Evolutionary conservation across 2,888 invertebrate genomes (phyloP), one percentile per base, ranked within the genome.

Genomic region (Punctoribates punctum): DNA sequence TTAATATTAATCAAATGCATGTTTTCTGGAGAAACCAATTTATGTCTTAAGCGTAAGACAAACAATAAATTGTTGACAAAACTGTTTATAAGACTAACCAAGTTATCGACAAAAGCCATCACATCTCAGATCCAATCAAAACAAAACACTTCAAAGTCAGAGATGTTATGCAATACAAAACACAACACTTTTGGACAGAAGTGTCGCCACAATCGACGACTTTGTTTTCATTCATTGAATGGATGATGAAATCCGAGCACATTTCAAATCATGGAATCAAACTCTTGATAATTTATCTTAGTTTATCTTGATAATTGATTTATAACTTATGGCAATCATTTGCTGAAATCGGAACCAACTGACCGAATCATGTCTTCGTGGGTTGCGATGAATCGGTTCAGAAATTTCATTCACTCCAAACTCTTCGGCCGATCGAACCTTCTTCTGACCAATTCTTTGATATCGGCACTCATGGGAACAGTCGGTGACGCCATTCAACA

Each of bases 401-500:
- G 38, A 11, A 23, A 38, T n/a, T 77, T 77, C 23, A 38, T 78
- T 13, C 78, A 78, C 27, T 51, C 62, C 15, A 29, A 27, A 23
- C 38, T 83, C 76, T 83, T 83, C 77, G 77, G 79, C 54, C 90
- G 88, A 83, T 27, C 27, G 13, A 89, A 90, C 85, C 85, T 93
- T 78, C 85, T 93, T 74, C 86, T 88, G 79, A 94, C 94, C 70
- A 95, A 95, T 85, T 88, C 92, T 6, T 86, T 88, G 38, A 88
- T 95, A 80, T 93, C 93, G 0, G 85, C 90, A 77, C 85, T 87
- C 0, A 87, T 94, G 70, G 93, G 93, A n/a, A 88, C 88, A 0
- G 80, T 87, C 11, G 95, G 94, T 23, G 95, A 95, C 83, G 80
- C 89, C 4, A 82, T 94, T 51, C 91, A 93, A 83, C 95, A 95